Evolutionary conservation across 2,797 vertebrate species (phyloP).

Genomic region (Geotrypetes seraphini): DNA sequence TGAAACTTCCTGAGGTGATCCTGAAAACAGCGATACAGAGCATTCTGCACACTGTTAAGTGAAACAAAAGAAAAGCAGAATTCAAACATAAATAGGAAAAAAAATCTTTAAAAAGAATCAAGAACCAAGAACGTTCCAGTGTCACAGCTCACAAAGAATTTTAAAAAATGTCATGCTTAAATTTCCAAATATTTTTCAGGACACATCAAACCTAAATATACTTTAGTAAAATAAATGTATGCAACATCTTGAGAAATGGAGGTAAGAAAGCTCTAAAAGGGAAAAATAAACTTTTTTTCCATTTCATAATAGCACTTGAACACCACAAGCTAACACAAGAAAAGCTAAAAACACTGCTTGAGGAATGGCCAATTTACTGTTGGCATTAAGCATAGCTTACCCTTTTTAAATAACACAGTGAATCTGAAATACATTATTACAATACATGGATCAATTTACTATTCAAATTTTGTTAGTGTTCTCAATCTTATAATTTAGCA

Average conservation of each 20-base stretch:
- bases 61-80: constrained; percentile 30
- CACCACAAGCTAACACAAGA: constrained; percentile 50
- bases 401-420: constrained; percentile 59
- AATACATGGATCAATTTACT: constrained; percentile 60
- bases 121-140: constrained; percentile 60
- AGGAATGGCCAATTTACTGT: constrained; percentile 58
- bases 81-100: constrained; percentile 49
- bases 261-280: constrained; percentile 37
- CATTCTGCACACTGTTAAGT: constrained; percentile 44
- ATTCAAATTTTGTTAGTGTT: constrained; percentile 70
- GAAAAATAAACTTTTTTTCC: constrained; percentile 12
- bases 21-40: constrained; percentile 58
- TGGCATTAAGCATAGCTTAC: constrained; percentile 54
- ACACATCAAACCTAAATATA: constrained; percentile 73
- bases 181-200: constrained; percentile 60
- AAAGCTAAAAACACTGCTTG: constrained; percentile 57
- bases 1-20: constrained; percentile 86
- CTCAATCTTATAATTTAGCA: constrained; percentile 61
- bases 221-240: constrained; percentile 42
- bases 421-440: constrained; percentile 60
- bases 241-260: constrained; percentile 41
- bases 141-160: constrained; percentile 52
- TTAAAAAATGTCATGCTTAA: constrained; percentile 62
- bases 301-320: constrained; percentile 49
- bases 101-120: constrained; percentile 26